phyloP scores from a whole-genome alignment of 2,797 vertebrate species.

The Danio kyathit region DNA sequence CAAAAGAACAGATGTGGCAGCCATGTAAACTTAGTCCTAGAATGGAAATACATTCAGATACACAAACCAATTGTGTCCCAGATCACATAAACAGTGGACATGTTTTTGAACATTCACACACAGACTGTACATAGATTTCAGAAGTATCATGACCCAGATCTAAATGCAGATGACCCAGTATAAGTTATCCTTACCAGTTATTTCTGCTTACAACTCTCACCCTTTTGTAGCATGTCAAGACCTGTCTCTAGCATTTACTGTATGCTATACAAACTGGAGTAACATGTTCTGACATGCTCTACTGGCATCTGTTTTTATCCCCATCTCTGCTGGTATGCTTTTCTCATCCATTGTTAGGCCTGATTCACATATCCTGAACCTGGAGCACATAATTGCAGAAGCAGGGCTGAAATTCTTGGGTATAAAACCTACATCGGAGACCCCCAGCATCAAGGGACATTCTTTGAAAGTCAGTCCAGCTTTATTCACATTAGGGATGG shows the following conservation, averaged over 20 bases:
- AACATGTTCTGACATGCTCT: conserved; percentile 42
- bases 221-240: conserved; percentile 34
- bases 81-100: not conserved
- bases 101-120: conserved; percentile 6
- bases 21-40: not conserved
- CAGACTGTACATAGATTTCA: not conserved
- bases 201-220: not conserved
- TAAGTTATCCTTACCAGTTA: conserved; percentile 9
- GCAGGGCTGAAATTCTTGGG: no score
- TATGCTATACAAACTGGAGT: conserved; percentile 3
- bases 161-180: not conserved
- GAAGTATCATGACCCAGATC: conserved; percentile 11
- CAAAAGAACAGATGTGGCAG: conserved; percentile 3
- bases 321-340: not conserved
- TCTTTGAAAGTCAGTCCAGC: no score
- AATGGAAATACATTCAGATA: conserved; percentile 14
- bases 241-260: conserved; percentile 11
- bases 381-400: no score
- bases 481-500: no score
- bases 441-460: no score
- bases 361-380: no score
- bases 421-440: no score
- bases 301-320: conserved; percentile 21
- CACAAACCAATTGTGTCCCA: conserved; percentile 19
- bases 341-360: not conserved